Conservation (phyloP, 2,888 invertebrate genomes). For the Ypsolopha scabrella region DNA sequence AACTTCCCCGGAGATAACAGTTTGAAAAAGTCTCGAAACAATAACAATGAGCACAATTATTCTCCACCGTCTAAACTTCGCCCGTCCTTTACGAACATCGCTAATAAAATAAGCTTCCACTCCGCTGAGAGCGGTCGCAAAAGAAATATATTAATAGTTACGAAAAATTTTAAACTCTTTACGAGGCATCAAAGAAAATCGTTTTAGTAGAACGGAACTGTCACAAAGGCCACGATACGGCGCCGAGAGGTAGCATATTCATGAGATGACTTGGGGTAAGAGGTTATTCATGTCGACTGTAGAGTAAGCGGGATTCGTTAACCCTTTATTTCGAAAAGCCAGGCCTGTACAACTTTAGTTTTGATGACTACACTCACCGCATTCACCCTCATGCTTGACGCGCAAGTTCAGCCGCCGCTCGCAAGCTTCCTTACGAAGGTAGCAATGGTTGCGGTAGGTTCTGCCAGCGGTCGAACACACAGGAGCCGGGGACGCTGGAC, state of each 20-base stretch:
- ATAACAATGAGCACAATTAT: constrained; percentile 3
- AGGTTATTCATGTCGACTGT: constrained; percentile 17
- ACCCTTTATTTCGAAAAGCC: background rate
- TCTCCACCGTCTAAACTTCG: background rate
- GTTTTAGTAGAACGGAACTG: constrained; percentile 1
- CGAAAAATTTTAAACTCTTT: constrained; percentile 3
- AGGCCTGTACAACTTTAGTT: too few relatives aligned
- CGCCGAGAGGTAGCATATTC: constrained; percentile 12
- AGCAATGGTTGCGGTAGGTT: constrained; percentile 89
- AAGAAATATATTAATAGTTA: constrained; percentile 4
- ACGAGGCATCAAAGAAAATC: background rate
- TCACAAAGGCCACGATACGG: background rate
- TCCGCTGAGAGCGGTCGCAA: background rate
- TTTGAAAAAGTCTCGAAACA: constrained; percentile 1
- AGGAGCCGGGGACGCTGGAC: constrained; percentile 82
- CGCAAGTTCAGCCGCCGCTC: constrained; percentile 78
- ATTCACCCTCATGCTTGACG: constrained; percentile 81
- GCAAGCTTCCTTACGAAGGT: constrained; percentile 82
- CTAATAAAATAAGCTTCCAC: constrained; percentile 2
- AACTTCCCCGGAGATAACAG: background rate
- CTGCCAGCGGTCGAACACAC: constrained; percentile 91
- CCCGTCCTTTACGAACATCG: background rate
- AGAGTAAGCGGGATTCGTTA: background rate
- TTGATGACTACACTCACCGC: constrained; percentile 73
- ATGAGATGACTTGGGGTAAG: constrained; percentile 14